A percentile compares a stretch with the other conserved stretches of the same genome.
phyloP scores from a whole-genome alignment of 2,797 vertebrate genomes.

The Myiothlypis chrysogaster region DNA sequence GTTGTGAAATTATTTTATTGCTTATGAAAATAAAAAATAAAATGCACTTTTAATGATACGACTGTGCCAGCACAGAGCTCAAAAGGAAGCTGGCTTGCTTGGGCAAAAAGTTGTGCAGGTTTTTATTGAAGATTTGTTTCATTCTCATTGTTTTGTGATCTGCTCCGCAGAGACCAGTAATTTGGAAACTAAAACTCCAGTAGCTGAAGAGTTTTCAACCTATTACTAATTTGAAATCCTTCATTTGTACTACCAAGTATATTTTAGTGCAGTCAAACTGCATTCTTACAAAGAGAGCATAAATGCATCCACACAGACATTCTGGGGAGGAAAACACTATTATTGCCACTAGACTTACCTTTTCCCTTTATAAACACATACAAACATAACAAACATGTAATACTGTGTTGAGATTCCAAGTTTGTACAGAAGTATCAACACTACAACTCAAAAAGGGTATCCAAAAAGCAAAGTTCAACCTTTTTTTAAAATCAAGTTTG shows the following conservation, averaged over 20 bases:
- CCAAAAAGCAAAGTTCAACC: background rate
- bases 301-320: background rate
- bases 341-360: background rate
- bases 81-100: background rate
- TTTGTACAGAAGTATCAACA: background rate
- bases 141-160: background rate
- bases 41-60: background rate
- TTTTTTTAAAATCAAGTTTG: background rate
- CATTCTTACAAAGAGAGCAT: background rate
- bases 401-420: background rate
- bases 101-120: background rate
- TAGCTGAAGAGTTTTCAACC: slow-evolving; percentile 1
- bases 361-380: background rate
- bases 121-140: background rate
- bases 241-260: background rate
- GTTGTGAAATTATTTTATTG: slow-evolving; percentile 10
- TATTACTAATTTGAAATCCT: background rate
- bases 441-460: background rate
- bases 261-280: background rate
- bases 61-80: background rate
- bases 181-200: background rate
- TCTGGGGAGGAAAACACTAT: background rate
- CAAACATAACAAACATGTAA: background rate
- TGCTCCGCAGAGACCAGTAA: background rate
- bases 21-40: background rate